Conservation (phyloP, 2,888 invertebrate species). For the Drosophila subquinaria region DNA sequence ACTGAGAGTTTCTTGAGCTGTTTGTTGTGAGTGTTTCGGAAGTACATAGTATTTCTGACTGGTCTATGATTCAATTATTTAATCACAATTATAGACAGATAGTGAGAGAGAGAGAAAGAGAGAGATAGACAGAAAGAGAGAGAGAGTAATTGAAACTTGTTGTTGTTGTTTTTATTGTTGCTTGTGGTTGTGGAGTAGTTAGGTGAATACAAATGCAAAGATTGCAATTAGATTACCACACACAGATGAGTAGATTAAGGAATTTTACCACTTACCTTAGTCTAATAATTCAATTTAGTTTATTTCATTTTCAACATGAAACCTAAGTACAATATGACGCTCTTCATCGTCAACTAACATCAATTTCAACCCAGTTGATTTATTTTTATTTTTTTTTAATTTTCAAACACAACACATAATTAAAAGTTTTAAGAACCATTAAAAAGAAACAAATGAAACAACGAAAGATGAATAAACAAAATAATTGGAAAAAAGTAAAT, state of each 20-base stretch:
- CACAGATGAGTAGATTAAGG: slow-evolving; percentile 52
- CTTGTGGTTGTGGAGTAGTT: slow-evolving; percentile 34
- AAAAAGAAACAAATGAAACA: slow-evolving; percentile 25
- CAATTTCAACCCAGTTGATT: slow-evolving; percentile 57
- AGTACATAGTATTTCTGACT: slow-evolving; percentile 16
- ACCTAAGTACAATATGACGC: slow-evolving; percentile 57
- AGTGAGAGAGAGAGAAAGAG: slow-evolving; percentile 14
- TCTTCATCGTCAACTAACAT: slow-evolving; percentile 58
- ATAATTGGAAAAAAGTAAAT: slow-evolving; percentile 39
- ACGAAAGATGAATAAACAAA: slow-evolving; percentile 16
- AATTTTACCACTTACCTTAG: slow-evolving; percentile 69
- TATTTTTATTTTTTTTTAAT: background rate
- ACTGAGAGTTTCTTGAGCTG: slow-evolving; percentile 12
- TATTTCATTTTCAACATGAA: slow-evolving; percentile 27
- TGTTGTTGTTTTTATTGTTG: slow-evolving; percentile 23
- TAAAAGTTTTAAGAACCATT: slow-evolving; percentile 19
- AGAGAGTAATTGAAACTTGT: slow-evolving; percentile 15
- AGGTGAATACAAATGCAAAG: slow-evolving; percentile 58
- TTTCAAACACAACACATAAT: slow-evolving; percentile 53
- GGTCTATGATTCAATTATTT: slow-evolving; percentile 8
- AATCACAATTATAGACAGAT: slow-evolving; percentile 21
- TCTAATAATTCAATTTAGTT: slow-evolving; percentile 46
- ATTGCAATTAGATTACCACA: slow-evolving; percentile 61
- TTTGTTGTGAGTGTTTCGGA: slow-evolving; percentile 38
- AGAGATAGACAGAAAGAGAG: slow-evolving; percentile 29